A percentile compares a stretch with the other conserved stretches of the same genome.
These are phyloP conservation scores for Epinephelus lanceolatus DNA, from an alignment of 2,113 vertebrate genomes.

Conservation along the genomic window DNA sequence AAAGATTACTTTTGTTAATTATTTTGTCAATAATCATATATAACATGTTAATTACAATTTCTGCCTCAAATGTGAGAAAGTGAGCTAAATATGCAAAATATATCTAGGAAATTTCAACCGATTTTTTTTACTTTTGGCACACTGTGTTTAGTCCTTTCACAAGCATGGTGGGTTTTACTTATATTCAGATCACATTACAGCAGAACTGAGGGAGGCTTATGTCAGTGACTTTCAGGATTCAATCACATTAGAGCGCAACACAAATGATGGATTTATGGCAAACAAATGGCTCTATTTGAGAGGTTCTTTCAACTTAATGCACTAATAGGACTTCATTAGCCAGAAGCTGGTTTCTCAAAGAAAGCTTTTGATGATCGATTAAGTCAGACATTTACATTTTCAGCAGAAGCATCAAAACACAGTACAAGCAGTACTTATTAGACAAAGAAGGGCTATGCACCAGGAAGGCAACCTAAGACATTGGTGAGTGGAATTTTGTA, in stretches of 20 bases:
- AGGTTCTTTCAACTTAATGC: background rate
- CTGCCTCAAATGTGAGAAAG: no score
- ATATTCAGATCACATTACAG: background rate
- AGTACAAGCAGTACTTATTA: background rate
- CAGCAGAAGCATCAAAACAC: background rate
- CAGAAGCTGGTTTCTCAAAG: background rate
- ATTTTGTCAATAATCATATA: no score
- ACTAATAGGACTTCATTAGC: background rate
- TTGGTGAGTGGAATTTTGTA: background rate
- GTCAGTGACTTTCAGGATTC: background rate
- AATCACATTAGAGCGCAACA: background rate
- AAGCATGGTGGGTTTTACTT: background rate
- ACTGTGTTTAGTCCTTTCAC: background rate
- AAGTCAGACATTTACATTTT: background rate
- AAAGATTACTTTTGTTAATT: no score
- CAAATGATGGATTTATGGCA: background rate
- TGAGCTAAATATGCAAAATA: no score
- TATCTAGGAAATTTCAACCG: no score
- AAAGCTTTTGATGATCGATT: background rate
- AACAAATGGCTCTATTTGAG: constrained; percentile 16
- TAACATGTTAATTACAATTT: no score
- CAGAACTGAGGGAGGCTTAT: background rate
- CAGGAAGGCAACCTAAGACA: background rate
- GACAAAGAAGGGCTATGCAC: background rate
- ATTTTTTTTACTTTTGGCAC: no score